Conservation (phyloP, 2,113 vertebrate species). For the Albula goreensis region DNA sequence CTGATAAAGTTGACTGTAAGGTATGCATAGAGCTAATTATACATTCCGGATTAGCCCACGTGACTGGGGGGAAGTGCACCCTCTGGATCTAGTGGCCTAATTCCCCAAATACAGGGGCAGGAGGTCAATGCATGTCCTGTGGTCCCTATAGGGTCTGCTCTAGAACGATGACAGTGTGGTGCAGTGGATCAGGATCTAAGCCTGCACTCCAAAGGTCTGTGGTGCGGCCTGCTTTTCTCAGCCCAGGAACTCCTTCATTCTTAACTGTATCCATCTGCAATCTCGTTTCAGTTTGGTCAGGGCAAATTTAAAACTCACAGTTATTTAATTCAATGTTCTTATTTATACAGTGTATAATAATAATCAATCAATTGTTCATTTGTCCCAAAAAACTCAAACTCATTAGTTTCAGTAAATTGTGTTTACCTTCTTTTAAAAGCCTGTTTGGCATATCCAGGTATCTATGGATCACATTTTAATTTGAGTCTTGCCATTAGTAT, state of each 20-base stretch:
- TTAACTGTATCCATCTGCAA: not conserved
- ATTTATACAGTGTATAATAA: too few species aligned
- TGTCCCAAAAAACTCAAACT: too few species aligned
- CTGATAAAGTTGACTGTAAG: conserved; percentile 6
- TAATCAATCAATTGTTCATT: too few species aligned
- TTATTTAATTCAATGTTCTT: too few species aligned
- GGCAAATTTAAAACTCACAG: too few species aligned
- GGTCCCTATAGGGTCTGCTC: not conserved
- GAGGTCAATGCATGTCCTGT: not conserved
- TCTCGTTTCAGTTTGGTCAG: not conserved
- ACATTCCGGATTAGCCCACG: not conserved
- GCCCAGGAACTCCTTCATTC: not conserved
- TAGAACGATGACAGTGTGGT: not conserved
- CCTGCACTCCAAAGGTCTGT: not conserved
- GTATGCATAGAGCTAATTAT: conserved; percentile 6
- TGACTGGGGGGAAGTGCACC: not conserved
- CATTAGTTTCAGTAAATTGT: too few species aligned
- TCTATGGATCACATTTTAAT: too few species aligned
- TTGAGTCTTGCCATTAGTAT: too few species aligned
- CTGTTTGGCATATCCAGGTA: too few species aligned
- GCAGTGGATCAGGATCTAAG: not conserved
- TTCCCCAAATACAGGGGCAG: not conserved
- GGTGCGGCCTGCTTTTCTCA: not conserved
- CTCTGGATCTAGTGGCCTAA: not conserved
- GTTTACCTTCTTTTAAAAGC: too few species aligned